phyloP scores from a whole-genome alignment of 1,140 invertebrate genomes.

The Anoplophora glabripennis region DNA sequence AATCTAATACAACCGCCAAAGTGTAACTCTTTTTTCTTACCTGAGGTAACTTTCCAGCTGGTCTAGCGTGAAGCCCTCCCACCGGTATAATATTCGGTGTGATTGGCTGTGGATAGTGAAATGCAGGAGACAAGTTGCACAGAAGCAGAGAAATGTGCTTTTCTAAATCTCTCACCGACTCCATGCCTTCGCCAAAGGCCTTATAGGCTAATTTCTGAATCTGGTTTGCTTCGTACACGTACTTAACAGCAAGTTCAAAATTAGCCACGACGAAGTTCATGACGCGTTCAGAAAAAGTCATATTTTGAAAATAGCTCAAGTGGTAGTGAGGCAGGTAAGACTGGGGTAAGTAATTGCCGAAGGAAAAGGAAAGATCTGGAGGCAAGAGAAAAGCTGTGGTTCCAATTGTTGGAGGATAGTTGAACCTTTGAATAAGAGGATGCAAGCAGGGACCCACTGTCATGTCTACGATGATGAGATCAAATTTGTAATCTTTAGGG shows the following conservation, averaged over 20 bases:
- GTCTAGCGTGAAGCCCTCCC: conserved; percentile 56
- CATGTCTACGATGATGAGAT: conserved; percentile 6
- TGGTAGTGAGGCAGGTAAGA: conserved; percentile 48
- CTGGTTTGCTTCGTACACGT: background rate
- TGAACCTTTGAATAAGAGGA: conserved; percentile 1
- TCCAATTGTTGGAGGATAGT: background rate
- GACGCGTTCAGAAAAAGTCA: conserved; percentile 49
- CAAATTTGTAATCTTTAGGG: conserved; percentile 9
- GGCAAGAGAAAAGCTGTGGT: conserved; percentile 8
- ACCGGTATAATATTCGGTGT: conserved; percentile 56
- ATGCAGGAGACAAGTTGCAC: conserved; percentile 2
- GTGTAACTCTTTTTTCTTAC: no score
- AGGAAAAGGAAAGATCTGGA: background rate
- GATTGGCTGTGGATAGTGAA: conserved; percentile 18
- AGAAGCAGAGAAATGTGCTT: conserved; percentile 6
- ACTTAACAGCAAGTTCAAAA: background rate
- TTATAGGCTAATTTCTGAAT: background rate
- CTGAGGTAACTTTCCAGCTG: conserved; percentile 38
- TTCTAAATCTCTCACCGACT: conserved; percentile 15
- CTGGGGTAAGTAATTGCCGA: conserved; percentile 46
- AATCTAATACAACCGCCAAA: no score
- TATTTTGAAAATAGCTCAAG: conserved; percentile 50
- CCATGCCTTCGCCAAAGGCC: conserved; percentile 3
- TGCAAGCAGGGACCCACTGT: background rate
- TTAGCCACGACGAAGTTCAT: conserved; percentile 35